Conservation (phyloP, 2,797 vertebrate species). For the Geotrypetes seraphini region DNA sequence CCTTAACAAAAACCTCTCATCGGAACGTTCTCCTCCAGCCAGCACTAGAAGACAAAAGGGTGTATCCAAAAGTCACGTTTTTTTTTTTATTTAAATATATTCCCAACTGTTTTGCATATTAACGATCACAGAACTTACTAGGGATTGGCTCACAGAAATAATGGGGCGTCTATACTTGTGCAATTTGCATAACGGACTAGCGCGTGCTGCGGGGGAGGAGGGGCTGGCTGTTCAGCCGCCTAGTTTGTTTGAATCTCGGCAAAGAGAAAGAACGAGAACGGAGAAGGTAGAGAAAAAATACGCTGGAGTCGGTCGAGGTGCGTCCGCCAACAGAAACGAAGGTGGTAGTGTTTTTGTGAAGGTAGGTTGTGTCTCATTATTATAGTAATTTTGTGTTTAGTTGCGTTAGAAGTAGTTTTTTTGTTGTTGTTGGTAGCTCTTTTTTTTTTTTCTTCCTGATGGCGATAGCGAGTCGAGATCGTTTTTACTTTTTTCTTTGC, state of each 20-base stretch:
- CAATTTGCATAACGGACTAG: slow-evolving; percentile 58
- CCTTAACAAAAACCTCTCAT: no score
- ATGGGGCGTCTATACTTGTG: slow-evolving; percentile 7
- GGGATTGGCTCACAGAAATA: slow-evolving; percentile 21
- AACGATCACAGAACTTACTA: neutral
- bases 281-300: neutral
- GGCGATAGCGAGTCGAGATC: neutral
- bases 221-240: no score
- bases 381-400: no score
- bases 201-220: slow-evolving; percentile 26
- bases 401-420: no score
- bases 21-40: neutral
- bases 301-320: neutral
- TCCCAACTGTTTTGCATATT: slow-evolving; percentile 43
- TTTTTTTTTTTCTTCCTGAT: neutral
- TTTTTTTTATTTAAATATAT: slow-evolving; percentile 40
- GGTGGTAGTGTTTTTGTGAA: slow-evolving; percentile 8
- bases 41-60: no score
- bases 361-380: no score
- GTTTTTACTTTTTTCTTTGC: slow-evolving; percentile 25
- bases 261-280: neutral
- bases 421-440: no score
- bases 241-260: slow-evolving; percentile 43
- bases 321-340: slow-evolving; percentile 17
- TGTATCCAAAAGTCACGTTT: no score